Percentiles rank a stretch among this genome's conserved stretches.
These are phyloP conservation scores for Drosophila dunni DNA, from an alignment of 1,140 invertebrate species.

Conservation along the genomic window DNA sequence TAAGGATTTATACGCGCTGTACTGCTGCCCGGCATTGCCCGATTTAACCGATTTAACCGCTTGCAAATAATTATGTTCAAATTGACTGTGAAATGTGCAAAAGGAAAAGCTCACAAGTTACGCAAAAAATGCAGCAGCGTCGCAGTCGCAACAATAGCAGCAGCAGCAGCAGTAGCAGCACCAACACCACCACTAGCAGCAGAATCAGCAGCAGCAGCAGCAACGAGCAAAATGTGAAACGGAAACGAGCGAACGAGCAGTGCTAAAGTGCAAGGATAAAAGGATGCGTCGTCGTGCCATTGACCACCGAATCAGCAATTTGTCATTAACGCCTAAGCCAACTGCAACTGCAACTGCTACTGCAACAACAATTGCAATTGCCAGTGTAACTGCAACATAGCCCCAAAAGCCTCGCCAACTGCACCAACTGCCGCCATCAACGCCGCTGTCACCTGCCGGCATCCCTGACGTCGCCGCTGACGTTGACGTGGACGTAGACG, in stretches of 20 bases:
- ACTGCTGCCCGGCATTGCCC: constrained; percentile 4
- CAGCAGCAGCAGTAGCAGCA: constrained; percentile 37
- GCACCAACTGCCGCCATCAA: constrained; percentile 27
- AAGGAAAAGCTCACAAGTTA: constrained; percentile 69
- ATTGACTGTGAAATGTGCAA: constrained; percentile 63
- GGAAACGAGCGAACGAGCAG: constrained; percentile 56
- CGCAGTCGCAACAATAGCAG: constrained; percentile 36
- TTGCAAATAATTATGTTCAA: constrained; percentile 50
- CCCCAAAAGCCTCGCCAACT: constrained; percentile 33
- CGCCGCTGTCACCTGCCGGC: constrained; percentile 41
- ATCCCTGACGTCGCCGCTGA: constrained; percentile 18
- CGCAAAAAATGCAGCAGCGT: constrained; percentile 75
- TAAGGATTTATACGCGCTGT: constrained; percentile 35
- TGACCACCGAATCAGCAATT: constrained; percentile 76
- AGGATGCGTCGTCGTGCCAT: constrained; percentile 61
- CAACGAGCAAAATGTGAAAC: constrained; percentile 70
- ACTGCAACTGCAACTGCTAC: constrained; percentile 26
- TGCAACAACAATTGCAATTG: constrained; percentile 26
- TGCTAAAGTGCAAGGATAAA: constrained; percentile 52
- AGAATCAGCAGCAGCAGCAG: constrained; percentile 38
- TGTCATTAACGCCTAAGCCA: constrained; percentile 61
- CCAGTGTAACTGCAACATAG: constrained; percentile 35
- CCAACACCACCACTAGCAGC: constrained; percentile 31
- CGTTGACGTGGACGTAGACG: constrained; percentile 12
- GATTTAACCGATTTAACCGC: not conserved